Evolutionary conservation across 35 echinoderm and acorn worm genomes (phyloP).

Genomic region (Ptychodera flava): DNA sequence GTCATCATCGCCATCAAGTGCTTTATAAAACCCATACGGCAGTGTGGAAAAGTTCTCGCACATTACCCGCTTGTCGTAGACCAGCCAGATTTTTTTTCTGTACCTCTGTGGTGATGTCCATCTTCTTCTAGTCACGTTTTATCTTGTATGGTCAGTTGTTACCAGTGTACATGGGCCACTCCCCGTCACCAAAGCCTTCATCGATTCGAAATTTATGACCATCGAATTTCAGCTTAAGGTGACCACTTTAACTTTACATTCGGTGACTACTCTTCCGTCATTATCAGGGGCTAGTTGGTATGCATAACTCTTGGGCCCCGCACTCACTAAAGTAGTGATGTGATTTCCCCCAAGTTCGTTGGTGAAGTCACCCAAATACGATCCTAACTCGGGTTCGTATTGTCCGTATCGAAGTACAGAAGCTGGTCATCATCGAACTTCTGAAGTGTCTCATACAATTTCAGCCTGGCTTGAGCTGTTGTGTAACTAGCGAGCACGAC

Average conservation of each 20-base stretch:
- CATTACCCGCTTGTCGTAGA: neutral
- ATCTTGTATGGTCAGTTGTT: neutral
- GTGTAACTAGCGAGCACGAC: constrained; percentile 64
- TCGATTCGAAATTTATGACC: neutral
- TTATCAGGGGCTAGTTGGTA: neutral
- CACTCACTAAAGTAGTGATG: neutral
- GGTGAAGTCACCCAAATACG: neutral
- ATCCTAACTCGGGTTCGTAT: neutral
- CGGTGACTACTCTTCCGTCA: neutral
- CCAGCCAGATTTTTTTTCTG: neutral
- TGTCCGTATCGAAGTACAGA: neutral
- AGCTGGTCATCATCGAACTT: neutral
- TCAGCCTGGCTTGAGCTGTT: constrained; percentile 56
- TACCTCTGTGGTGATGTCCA: neutral
- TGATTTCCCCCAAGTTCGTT: neutral
- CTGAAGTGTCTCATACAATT: constrained; percentile 33
- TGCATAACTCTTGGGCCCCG: neutral
- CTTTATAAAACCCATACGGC: neutral
- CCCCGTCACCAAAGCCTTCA: neutral
- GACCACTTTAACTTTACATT: neutral
- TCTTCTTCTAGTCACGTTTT: neutral
- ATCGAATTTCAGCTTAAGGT: neutral
- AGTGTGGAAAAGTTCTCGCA: neutral
- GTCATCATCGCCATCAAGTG: too few relatives aligned
- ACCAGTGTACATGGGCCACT: neutral